Percentiles rank a stretch among this genome's conserved stretches.
Conservation (phyloP, 1,140 invertebrate species). For the Cryptotermes secundus region DNA sequence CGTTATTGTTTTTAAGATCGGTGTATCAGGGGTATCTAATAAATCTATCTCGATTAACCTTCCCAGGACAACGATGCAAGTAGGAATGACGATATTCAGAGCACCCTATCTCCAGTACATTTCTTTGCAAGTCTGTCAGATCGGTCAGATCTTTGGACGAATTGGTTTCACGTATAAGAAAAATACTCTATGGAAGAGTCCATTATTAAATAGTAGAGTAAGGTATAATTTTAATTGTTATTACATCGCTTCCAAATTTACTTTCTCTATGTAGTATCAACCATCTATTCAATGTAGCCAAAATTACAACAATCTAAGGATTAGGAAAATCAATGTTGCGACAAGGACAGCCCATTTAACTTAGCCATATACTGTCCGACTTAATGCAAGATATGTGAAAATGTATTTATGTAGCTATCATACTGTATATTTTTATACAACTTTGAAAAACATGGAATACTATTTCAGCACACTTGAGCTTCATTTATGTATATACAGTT, state of each 20-base stretch:
- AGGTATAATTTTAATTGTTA: not conserved
- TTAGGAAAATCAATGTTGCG: slow-evolving; percentile 7
- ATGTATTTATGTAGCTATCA: not conserved
- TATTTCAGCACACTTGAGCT: not conserved
- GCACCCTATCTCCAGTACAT: not conserved
- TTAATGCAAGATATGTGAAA: not conserved
- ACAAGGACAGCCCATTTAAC: not conserved
- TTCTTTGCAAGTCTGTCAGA: not conserved
- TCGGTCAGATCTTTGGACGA: too few relatives aligned
- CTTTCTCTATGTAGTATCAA: not conserved
- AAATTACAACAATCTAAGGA: not conserved
- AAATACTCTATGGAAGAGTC: not conserved
- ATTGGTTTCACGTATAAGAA: not conserved
- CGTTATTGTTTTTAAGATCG: too few relatives aligned
- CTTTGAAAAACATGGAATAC: not conserved
- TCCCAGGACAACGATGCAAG: too few relatives aligned
- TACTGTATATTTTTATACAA: not conserved
- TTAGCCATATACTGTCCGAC: not conserved
- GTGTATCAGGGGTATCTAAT: too few relatives aligned
- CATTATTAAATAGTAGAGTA: not conserved
- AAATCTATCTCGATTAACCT: too few relatives aligned
- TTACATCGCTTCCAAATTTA: not conserved
- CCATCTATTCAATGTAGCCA: not conserved
- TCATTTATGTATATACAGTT: not conserved
- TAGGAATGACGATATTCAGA: too few relatives aligned